Conservation (phyloP, 1,140 invertebrate genomes). For the Drosophila orosa region DNA sequence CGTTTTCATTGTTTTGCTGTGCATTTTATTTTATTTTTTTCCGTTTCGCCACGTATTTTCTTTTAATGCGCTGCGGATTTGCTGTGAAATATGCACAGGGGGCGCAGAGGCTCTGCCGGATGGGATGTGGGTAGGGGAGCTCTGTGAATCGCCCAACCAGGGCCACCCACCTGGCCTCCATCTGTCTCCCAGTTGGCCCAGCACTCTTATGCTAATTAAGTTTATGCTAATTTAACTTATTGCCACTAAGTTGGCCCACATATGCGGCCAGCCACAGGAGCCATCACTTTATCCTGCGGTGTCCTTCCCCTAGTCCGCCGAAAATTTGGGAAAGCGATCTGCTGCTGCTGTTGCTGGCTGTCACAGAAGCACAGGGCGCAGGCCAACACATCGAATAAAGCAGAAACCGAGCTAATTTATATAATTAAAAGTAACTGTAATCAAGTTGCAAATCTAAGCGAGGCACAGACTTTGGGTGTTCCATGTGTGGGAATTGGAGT, state of each 20-base stretch:
- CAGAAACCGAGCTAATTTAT: conserved; percentile 50
- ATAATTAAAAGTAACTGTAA: conserved; percentile 58
- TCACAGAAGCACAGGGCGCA: not conserved
- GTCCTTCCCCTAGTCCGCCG: conserved; percentile 5
- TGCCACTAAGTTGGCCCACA: conserved; percentile 81
- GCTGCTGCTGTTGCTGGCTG: conserved; percentile 1
- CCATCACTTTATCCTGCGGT: conserved; percentile 24
- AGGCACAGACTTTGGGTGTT: conserved; percentile 3
- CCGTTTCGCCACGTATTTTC: conserved; percentile 77
- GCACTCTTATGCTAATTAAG: conserved; percentile 82
- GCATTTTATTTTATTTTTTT: conserved; percentile 46
- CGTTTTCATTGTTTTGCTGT: conserved; percentile 74
- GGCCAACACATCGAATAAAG: conserved; percentile 9
- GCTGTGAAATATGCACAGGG: conserved; percentile 69
- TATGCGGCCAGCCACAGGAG: conserved; percentile 76
- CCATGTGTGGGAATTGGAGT: not conserved
- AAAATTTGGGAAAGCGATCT: conserved; percentile 32
- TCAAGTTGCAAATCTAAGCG: conserved; percentile 45
- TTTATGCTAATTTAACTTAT: conserved; percentile 83
- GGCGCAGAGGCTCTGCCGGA: not conserved
- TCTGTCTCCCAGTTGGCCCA: conserved; percentile 68
- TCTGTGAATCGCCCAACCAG: conserved; percentile 26
- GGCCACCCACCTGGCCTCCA: conserved; percentile 36
- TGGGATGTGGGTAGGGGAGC: not conserved
- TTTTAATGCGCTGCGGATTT: conserved; percentile 82